phyloP scores from a whole-genome alignment of 2,797 vertebrate genomes.

The Tauraco hartlaubi region DNA sequence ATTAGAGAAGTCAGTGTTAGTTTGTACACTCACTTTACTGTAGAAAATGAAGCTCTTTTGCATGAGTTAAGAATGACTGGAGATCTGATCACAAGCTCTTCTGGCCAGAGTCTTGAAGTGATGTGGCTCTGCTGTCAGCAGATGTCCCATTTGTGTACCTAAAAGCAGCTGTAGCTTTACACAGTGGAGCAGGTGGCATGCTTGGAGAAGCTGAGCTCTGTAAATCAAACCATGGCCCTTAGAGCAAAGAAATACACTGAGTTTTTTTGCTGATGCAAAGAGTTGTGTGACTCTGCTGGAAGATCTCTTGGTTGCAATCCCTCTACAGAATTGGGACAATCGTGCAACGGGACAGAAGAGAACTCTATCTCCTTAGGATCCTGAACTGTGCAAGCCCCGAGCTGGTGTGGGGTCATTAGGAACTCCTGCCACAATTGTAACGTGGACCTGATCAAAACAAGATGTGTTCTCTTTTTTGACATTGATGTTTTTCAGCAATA shows the following conservation, averaged over 20 bases:
- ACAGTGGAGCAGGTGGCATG: fast-evolving
- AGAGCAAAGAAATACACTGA: neutral
- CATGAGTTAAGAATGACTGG: neutral
- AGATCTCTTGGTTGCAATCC: neutral
- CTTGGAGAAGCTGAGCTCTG: neutral
- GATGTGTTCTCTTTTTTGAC: neutral
- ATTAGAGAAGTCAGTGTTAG: neutral
- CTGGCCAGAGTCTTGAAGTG: neutral
- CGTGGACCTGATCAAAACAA: neutral
- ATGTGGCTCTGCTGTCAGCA: neutral
- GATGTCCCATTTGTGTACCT: fast-evolving
- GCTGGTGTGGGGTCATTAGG: neutral
- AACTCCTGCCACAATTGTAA: neutral
- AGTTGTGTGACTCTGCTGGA: neutral
- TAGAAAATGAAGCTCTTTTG: neutral
- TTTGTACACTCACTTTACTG: too few relatives aligned
- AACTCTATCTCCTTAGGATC: neutral
- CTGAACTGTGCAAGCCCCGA: neutral
- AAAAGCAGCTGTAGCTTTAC: neutral
- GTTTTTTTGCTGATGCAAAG: neutral
- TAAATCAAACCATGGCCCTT: neutral
- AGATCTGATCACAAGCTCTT: neutral
- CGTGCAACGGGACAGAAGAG: neutral
- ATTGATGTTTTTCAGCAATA: neutral
- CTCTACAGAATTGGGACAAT: neutral